Conservation (phyloP, 2,113 vertebrate genomes). For the Phrynocephalus versicolor region DNA sequence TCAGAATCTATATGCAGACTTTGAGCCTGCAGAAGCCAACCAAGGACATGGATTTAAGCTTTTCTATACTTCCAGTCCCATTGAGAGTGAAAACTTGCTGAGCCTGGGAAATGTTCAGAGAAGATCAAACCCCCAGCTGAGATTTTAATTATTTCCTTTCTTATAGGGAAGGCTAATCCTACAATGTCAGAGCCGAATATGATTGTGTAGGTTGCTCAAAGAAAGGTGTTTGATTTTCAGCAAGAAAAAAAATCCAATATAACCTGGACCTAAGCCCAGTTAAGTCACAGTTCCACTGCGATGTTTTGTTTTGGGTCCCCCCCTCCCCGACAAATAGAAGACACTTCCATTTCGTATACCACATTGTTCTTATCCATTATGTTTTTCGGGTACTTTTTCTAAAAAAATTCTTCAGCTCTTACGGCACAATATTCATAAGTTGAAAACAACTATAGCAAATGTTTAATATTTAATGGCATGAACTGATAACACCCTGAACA, state of each 20-base stretch:
- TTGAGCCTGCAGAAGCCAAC: not conserved
- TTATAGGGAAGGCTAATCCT: constrained; percentile 4
- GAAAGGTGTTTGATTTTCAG: not conserved
- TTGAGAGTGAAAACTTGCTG: constrained; percentile 23
- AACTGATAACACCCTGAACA: no score
- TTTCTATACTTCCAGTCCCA: constrained; percentile 6
- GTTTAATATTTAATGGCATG: no score
- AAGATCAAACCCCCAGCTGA: not conserved
- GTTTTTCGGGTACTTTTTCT: no score
- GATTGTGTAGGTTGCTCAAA: not conserved
- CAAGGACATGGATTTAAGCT: constrained; percentile 1
- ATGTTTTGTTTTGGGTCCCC: no score
- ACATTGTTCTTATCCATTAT: no score
- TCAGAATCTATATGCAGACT: not conserved
- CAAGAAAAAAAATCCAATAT: not conserved
- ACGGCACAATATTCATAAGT: no score
- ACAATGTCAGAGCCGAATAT: not conserved
- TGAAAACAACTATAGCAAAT: no score
- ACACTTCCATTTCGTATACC: no score
- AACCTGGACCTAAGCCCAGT: not conserved
- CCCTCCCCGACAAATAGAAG: no score
- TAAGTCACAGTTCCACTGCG: no score
- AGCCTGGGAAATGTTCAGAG: constrained; percentile 5
- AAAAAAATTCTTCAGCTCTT: no score
- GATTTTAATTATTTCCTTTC: constrained; percentile 16